Base-by-base conservation (phyloP, 2,888 invertebrate species). In the Rugalucina vietnamica region DNA sequence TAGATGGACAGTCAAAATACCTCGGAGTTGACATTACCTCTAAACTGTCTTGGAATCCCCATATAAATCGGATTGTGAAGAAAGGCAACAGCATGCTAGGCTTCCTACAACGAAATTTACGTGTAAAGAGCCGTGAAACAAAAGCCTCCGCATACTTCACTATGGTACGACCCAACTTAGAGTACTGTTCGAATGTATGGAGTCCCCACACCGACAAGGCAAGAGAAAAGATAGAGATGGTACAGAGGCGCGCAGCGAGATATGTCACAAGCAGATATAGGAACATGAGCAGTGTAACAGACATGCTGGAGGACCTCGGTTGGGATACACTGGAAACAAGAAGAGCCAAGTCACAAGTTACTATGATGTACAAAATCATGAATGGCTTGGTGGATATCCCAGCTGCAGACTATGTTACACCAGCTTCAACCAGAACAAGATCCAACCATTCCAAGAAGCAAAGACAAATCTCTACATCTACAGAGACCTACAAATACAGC, bases 261-360 rank as follows among this genome's bases (percentile, higher is more conserved):
- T 57, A 76, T 24, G 39, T 37, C 37, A 57, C 37, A 8, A 76
- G 57, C 27, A 34, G 60, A 21, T 57, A 57, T 24, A 18, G n/a
- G 12, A 76, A 76, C 37, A 76, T 27, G 34, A 76, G 75, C 49
- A 76, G 36, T 27, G 75, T 76, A 5, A 57, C 60, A n/a, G 12
- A 57, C n/a, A 60, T 60, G 60, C 37, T 76, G 21, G 57, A 76
- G 10, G 37, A 57, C 24, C 60, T 60, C 12, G 36, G 14, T 21
- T 76, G 75, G 60, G 75, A 60, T n/a, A 57, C 75, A 21, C 60
- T 76, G 36, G 75, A 76, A 36, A 0, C 60, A 18, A n/a, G 60
- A 57, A n/a, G 75, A 5, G 39, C 60, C 34, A 76, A 76, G 37
- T 3, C 37, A 14, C 54, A 74, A 2, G 21, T 76, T 4, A 3